Conservation (phyloP, 2,797 vertebrate species). For the Phoxinus dragarum region DNA sequence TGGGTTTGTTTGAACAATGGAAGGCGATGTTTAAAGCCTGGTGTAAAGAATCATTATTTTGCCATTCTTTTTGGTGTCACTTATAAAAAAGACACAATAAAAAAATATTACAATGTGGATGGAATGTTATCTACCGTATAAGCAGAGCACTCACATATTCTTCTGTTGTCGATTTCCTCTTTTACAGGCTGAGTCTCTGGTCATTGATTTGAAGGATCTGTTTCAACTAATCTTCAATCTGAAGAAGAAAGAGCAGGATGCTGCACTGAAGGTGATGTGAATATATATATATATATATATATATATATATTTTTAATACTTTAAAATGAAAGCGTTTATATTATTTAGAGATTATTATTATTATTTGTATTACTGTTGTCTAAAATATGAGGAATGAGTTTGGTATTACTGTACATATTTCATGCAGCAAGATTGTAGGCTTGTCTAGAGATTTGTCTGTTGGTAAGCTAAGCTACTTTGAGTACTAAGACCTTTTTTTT, state of each 20-base stretch:
- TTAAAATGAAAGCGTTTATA: neutral
- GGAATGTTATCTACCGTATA: neutral
- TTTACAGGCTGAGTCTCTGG: constrained; percentile 90
- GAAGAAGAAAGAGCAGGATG: constrained; percentile 89
- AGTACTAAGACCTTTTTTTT: neutral
- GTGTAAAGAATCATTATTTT: no score
- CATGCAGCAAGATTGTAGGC: neutral
- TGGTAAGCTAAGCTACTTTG: neutral
- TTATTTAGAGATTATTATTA: neutral
- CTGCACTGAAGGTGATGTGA: constrained; percentile 64
- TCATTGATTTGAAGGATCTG: constrained; percentile 95
- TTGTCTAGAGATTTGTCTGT: neutral
- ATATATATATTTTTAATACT: neutral
- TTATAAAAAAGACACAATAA: neutral
- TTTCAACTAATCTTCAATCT: constrained; percentile 96
- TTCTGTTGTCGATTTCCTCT: neutral
- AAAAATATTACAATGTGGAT: neutral
- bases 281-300: neutral
- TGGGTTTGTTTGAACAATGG: no score
- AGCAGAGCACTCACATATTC: neutral
- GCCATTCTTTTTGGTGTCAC: neutral
- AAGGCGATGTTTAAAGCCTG: no score
- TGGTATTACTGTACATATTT: neutral
- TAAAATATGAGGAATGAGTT: neutral
- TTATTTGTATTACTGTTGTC: neutral